A percentile compares a stretch with the other conserved stretches of the same genome.
These are phyloP conservation scores for Cephus runcator DNA, from an alignment of 2,888 invertebrate species.

Conservation along the genomic window DNA sequence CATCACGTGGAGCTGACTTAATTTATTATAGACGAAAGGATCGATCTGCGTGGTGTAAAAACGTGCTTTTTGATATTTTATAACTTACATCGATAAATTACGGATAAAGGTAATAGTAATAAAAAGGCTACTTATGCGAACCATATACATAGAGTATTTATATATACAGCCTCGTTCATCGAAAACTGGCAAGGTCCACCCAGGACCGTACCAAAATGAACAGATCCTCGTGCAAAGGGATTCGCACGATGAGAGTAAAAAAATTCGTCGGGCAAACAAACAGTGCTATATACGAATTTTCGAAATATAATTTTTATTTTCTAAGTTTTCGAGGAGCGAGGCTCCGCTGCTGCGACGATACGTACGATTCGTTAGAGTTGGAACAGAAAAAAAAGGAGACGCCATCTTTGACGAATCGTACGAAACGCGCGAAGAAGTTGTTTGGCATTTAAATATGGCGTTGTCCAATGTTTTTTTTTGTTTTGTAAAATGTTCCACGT, in stretches of 20 bases:
- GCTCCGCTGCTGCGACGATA: no score
- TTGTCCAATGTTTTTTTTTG: slow-evolving; percentile 13
- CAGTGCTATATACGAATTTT: no score
- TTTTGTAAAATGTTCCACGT: no score
- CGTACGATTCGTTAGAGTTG: no score
- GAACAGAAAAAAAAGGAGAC: neutral
- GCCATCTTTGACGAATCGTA: slow-evolving; percentile 15
- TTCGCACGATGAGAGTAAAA: no score
- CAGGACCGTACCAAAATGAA: no score
- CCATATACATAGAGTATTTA: slow-evolving; percentile 40
- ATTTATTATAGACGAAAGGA: slow-evolving; percentile 1
- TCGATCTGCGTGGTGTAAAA: slow-evolving; percentile 15
- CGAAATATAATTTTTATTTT: no score
- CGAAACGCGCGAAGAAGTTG: slow-evolving; percentile 20
- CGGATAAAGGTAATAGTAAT: slow-evolving; percentile 35
- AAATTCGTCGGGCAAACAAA: no score
- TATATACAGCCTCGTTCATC: slow-evolving; percentile 20
- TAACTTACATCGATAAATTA: slow-evolving; percentile 37
- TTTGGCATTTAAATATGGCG: slow-evolving; percentile 54
- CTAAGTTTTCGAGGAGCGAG: no score
- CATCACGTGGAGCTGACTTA: slow-evolving; percentile 25
- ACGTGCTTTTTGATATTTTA: slow-evolving; percentile 17
- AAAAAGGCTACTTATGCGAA: slow-evolving; percentile 43
- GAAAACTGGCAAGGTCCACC: slow-evolving; percentile 1
- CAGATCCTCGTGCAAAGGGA: no score